A percentile compares a stretch with the other conserved stretches of the same genome.
Conservation (phyloP, 2,888 invertebrate species). For the Trichopoda pennipes region DNA sequence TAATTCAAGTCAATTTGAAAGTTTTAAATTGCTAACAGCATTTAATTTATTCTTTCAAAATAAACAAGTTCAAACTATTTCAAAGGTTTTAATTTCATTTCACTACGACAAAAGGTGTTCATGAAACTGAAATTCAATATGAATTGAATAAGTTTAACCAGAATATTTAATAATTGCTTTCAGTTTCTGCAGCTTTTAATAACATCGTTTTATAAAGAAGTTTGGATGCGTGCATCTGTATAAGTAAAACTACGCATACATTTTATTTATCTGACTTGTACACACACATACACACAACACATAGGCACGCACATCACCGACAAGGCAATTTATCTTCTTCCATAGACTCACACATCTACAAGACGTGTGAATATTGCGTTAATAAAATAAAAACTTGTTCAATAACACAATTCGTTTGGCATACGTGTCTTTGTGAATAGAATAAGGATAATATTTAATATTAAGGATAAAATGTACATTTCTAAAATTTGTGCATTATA, state of each 20-base stretch:
- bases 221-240: not conserved
- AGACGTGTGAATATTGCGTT: conserved; percentile 1
- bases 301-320: not conserved
- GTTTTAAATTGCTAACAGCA: not conserved
- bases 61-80: not conserved
- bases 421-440: not conserved
- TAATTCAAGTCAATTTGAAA: not conserved
- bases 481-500: not conserved
- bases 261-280: too few species aligned
- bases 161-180: conserved; percentile 21
- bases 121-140: not conserved
- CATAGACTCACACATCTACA: not conserved
- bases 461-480: not conserved
- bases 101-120: not conserved
- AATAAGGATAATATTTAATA: not conserved
- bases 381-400: not conserved
- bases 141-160: not conserved
- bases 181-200: not conserved
- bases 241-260: not conserved
- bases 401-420: not conserved
- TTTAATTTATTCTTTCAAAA: not conserved
- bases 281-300: too few species aligned
- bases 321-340: conserved; percentile 18
- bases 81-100: not conserved
- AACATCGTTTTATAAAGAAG: not conserved